A percentile compares a stretch with the other conserved stretches of the same genome.
Conservation (phyloP, 1,140 invertebrate genomes). For the Oryctes rhinoceros region DNA sequence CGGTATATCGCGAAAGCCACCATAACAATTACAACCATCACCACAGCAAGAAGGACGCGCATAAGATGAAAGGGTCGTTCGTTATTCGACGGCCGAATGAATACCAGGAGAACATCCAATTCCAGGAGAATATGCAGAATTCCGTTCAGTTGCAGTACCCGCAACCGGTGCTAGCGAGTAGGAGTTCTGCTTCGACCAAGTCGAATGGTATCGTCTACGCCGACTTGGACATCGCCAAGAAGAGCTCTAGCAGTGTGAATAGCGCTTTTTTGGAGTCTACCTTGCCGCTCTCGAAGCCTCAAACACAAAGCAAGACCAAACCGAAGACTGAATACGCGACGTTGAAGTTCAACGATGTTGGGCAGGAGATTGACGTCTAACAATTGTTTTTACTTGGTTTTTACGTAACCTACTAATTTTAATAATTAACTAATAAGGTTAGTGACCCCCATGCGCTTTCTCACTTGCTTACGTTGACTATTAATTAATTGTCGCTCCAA, state of each 20-base stretch:
- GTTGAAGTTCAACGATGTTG: constrained; percentile 79
- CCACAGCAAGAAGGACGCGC: constrained; percentile 52
- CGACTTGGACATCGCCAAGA: constrained; percentile 58
- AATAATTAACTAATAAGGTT: constrained; percentile 48
- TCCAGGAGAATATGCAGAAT: constrained; percentile 58
- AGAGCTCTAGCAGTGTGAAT: constrained; percentile 17
- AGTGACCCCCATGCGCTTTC: constrained; percentile 21
- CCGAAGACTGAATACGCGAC: constrained; percentile 75
- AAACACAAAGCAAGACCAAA: constrained; percentile 50
- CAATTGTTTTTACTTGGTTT: constrained; percentile 48
- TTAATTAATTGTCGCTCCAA: constrained; percentile 43
- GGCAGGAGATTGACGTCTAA: constrained; percentile 80
- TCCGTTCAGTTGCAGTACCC: constrained; percentile 60
- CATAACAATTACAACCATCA: constrained; percentile 51
- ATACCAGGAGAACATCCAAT: constrained; percentile 56
- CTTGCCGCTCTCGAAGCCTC: constrained; percentile 36
- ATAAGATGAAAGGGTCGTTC: constrained; percentile 57
- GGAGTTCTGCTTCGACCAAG: constrained; percentile 34
- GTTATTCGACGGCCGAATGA: constrained; percentile 54
- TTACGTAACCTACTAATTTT: constrained; percentile 38
- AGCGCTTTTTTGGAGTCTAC: constrained; percentile 6
- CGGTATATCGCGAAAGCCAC: constrained; percentile 53
- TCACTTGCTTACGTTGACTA: not conserved
- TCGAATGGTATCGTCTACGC: constrained; percentile 58
- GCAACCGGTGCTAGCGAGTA: constrained; percentile 53